phyloP scores from a whole-genome alignment of 2,888 invertebrate genomes.

The Microctonus brassicae region DNA sequence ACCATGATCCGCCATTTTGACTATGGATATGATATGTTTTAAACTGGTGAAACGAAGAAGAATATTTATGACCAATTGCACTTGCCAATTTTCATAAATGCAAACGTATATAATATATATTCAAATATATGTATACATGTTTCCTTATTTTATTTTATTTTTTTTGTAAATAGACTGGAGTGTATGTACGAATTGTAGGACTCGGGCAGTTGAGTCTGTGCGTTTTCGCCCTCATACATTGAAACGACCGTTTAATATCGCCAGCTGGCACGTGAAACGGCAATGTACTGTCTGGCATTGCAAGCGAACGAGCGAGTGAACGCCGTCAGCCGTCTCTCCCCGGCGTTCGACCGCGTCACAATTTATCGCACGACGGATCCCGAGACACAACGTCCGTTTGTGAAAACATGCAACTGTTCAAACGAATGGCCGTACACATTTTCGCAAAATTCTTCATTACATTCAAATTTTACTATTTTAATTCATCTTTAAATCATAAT shows the following conservation, averaged over 20 bases:
- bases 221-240: constrained; percentile 32
- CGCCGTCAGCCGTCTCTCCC: constrained; percentile 29
- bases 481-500: not conserved
- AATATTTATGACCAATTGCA: too few relatives aligned
- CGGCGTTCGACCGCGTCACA: constrained; percentile 17
- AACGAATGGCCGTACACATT: not conserved
- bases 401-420: constrained; percentile 15
- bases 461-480: not conserved
- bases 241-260: constrained; percentile 38
- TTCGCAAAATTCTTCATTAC: not conserved
- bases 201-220: constrained; percentile 8
- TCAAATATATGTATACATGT: too few relatives aligned
- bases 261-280: constrained; percentile 52
- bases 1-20: too few relatives aligned
- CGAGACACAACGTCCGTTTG: constrained; percentile 15
- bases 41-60: too few relatives aligned
- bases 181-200: not conserved
- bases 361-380: constrained; percentile 22
- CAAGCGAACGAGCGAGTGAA: constrained; percentile 18
- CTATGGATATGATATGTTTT: too few relatives aligned
- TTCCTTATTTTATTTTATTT: not conserved
- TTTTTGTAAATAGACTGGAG: not conserved
- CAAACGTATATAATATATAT: too few relatives aligned
- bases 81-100: too few relatives aligned
- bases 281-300: constrained; percentile 46